Base-by-base conservation (phyloP, 2,888 invertebrate genomes). In the Salticus scenicus region DNA sequence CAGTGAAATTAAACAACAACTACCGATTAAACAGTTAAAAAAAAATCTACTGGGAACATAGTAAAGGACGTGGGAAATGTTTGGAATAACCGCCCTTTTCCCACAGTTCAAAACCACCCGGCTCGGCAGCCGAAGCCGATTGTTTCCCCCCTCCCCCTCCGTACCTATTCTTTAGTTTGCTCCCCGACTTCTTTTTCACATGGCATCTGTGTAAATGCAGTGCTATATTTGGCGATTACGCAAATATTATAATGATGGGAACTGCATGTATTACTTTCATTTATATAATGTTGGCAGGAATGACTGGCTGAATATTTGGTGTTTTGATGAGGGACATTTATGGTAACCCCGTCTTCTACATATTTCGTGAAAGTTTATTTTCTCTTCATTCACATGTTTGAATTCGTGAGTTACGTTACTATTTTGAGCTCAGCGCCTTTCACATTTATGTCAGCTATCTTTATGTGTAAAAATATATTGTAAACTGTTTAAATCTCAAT, bases 21-120 rank as follows among this genome's bases (percentile, higher is more conserved):
- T 31, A 33, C 66, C 8, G 24, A 47, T 66, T 27, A 27, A 67
- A 75, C 41, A 41, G 63, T 31, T 37, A 57, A 57, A 24, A 73
- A 73, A 33, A 67, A 76, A 66, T 24, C 8, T 12, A 64, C 51
- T 72, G 83, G 72, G 76, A 83, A 75, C 72, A 66, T 69, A 66
- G 77, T n/a, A 83, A 77, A 73, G 83, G 70, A 83, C 83, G 77
- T 83, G 83, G 83, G 83, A 82, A 83, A 83, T 47, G 51, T 77
- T 73, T 4, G 31, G 30, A 47, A 57, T 67, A 47, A 24, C 83
- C 83, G 71, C 83, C 77, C 77, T 72, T 77, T 83, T 83, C 83
- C 83, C 83, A 83, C 83, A 83, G 77, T 77, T 57, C 51, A 33
- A 72, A 83, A 76, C 72, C 77, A 77, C 83, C 77, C 66, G 74